Conservation (phyloP, 2,888 invertebrate species). For the Seira ritae region DNA sequence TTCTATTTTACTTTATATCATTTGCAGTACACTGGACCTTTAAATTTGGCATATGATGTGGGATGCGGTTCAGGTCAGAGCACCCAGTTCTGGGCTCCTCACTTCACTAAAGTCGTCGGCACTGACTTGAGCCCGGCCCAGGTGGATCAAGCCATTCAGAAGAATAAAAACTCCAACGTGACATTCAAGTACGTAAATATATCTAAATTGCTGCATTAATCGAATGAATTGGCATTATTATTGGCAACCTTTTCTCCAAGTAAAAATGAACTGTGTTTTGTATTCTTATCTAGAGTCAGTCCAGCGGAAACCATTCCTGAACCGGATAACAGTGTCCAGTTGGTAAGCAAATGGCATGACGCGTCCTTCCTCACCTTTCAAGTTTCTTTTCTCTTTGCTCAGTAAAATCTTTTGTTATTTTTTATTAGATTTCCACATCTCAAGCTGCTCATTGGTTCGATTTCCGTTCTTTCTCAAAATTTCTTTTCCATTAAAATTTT, state of each 20-base stretch:
- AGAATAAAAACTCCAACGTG: conserved; percentile 67
- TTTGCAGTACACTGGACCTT: conserved; percentile 62
- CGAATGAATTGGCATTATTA: too few species aligned
- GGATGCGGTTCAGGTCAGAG: conserved; percentile 79
- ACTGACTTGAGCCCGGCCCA: conserved; percentile 76
- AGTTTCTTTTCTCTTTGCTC: too few species aligned
- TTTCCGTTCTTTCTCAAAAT: background rate
- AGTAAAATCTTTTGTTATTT: background rate
- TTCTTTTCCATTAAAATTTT: background rate
- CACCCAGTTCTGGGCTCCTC: conserved; percentile 75
- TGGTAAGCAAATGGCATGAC: conserved; percentile 73
- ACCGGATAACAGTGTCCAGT: conserved; percentile 74
- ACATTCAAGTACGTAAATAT: conserved; percentile 34
- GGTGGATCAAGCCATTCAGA: conserved; percentile 75
- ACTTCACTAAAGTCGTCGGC: conserved; percentile 77
- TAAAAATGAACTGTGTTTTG: too few species aligned
- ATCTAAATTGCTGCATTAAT: too few species aligned
- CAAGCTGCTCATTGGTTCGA: conserved; percentile 77
- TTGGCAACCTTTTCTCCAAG: too few species aligned
- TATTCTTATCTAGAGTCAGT: conserved; percentile 64
- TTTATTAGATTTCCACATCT: conserved; percentile 74
- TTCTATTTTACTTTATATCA: background rate
- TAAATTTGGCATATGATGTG: conserved; percentile 76
- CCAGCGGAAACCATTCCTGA: conserved; percentile 75
- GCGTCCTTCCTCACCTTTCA: too few species aligned